Base-by-base conservation (phyloP, 2,888 invertebrate species). In the Aleiodes testaceus region DNA sequence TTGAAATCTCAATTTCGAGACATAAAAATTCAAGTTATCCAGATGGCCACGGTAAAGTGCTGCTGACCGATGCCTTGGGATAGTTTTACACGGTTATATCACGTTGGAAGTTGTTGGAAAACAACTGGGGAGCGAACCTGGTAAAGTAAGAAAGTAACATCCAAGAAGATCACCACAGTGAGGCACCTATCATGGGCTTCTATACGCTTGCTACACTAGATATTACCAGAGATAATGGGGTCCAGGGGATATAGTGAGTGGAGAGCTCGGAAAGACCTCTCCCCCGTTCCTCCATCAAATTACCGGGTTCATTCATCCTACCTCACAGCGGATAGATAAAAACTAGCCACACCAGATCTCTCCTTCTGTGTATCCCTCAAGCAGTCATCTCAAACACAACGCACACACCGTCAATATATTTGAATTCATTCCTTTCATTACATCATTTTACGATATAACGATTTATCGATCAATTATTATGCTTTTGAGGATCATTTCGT, bases 231-330 rank as follows among this genome's bases (percentile, higher is more conserved):
- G 80, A 79, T 80, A 79, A 78, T 79, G 75, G 76, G 70, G 71
- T 61, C 72, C 53, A 63, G 44, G 22, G 63, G 45, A 45, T n/a
- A 63, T 63, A 63, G 59, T 44, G 22, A 45, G 22, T 63, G 36
- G 61, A 42, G 44, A 42, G 18, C 16, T 63, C 6, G 20, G 47
- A 63, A n/a, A n/a, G 44, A 63, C 7, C 63, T 63, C 63, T 63
- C 44, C 63, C 61, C 45, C 45, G 47, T 47, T 63, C 85, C 84
- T 82, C 82, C 85, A 85, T 85, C 84, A 85, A 87, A 87, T 87
- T 86, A 82, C 84, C 78, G 84, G 85, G 87, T 87, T 87, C 87
- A 86, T 87, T 87, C 87, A 87, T 87, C 87, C 84, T 84, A 76
- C 75, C 75, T 69, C 55, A 49, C 22, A 55, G 26, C 61, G 47